Percentiles rank a stretch among this genome's conserved stretches.
Conservation (phyloP, 2,113 vertebrate species). For the Apodemus speciosus region DNA sequence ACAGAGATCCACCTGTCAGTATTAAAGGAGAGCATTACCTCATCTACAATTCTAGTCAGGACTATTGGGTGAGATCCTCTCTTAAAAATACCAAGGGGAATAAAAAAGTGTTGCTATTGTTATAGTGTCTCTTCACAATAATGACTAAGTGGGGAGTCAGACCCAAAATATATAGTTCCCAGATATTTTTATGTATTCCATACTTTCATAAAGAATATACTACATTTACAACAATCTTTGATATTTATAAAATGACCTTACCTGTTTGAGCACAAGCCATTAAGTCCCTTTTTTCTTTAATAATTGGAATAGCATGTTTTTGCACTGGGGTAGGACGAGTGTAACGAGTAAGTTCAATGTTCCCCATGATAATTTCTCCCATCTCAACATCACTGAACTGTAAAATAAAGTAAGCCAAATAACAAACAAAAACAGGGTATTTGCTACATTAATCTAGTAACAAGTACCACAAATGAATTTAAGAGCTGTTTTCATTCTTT, state of each 20-base stretch:
- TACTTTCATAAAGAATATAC: neutral
- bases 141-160: neutral
- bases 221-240: neutral
- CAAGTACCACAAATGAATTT: neutral
- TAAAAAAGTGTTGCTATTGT: neutral
- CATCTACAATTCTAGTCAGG: no score
- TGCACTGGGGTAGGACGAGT: constrained; percentile 97
- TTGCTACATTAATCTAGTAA: neutral
- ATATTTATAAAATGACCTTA: constrained; percentile 71
- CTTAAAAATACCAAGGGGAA: no score
- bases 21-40: neutral
- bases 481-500: neutral
- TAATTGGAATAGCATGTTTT: constrained; percentile 98
- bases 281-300: constrained; percentile 96
- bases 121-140: neutral
- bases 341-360: constrained; percentile 94
- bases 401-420: constrained; percentile 58
- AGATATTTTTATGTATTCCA: neutral
- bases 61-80: no score
- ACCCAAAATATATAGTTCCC: neutral
- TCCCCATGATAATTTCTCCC: constrained; percentile 99
- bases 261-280: constrained; percentile 99
- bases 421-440: neutral
- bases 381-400: constrained; percentile 98
- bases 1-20: neutral